phyloP scores from a whole-genome alignment of 2,113 vertebrate genomes.

The Puffinus mauretanicus region DNA sequence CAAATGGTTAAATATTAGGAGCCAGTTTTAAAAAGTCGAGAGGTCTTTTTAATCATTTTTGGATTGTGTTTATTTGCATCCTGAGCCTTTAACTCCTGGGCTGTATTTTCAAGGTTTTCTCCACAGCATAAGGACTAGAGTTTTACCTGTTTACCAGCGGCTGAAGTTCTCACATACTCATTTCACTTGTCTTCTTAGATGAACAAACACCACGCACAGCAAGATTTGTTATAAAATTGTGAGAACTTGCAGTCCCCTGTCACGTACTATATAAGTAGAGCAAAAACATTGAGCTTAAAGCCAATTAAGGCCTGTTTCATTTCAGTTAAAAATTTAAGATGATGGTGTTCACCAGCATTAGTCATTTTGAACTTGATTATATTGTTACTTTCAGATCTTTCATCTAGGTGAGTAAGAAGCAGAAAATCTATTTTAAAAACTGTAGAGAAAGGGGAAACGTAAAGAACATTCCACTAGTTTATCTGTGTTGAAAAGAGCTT shows the following conservation, averaged over 20 bases:
- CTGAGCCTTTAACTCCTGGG: not conserved
- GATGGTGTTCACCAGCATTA: not conserved
- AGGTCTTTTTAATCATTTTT: fast-evolving
- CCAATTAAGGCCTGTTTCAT: not conserved
- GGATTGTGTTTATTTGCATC: not conserved
- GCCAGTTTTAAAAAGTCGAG: not conserved
- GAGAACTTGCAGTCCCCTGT: not conserved
- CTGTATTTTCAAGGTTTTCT: not conserved
- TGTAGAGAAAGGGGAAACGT: not conserved
- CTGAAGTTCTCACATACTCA: not conserved
- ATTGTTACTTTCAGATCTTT: not conserved
- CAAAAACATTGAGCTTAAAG: not conserved
- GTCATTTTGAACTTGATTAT: not conserved
- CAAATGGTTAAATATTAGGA: not conserved
- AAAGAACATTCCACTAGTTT: not conserved
- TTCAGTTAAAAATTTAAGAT: not conserved
- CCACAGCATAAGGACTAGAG: not conserved
- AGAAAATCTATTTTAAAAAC: not conserved
- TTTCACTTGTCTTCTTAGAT: not conserved
- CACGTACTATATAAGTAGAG: not conserved
- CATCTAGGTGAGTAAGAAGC: not conserved
- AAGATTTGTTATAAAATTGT: not conserved
- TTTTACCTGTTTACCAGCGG: not conserved
- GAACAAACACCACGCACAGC: not conserved
- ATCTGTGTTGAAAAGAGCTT: not conserved